Conservation (phyloP, 2,113 vertebrate species). For the Centropus unirufus region DNA sequence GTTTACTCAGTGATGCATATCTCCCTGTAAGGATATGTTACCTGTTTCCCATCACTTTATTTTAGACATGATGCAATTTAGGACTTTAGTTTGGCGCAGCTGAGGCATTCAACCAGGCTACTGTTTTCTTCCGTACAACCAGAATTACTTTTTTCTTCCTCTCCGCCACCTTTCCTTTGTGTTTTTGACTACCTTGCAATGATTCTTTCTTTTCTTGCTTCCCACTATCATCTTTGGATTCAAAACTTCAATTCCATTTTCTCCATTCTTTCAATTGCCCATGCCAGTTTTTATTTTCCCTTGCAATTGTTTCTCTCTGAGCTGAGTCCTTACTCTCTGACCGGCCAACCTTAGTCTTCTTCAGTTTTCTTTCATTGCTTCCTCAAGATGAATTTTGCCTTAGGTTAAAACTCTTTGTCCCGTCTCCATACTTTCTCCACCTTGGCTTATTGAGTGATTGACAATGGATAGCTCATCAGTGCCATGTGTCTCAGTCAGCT, state of each 20-base stretch:
- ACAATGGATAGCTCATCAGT: not conserved
- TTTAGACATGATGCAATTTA: not conserved
- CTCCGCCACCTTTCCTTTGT: not conserved
- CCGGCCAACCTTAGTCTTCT: not conserved
- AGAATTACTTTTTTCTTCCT: not conserved
- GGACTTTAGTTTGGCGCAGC: not conserved
- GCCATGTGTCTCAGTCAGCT: not conserved
- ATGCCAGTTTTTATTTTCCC: not conserved
- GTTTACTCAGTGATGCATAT: not conserved
- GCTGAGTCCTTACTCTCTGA: not conserved
- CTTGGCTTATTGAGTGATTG: not conserved
- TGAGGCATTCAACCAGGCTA: not conserved
- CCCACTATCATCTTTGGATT: not conserved
- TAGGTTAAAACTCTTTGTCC: not conserved
- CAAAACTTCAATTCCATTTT: not conserved
- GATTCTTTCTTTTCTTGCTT: not conserved
- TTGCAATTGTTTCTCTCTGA: not conserved
- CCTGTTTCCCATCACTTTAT: not conserved
- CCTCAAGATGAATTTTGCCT: not conserved
- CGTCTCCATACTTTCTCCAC: not conserved
- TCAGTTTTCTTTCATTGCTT: not conserved
- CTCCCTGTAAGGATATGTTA: not conserved
- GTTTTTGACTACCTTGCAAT: not conserved
- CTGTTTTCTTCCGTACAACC: not conserved
- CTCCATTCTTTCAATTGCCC: not conserved